Evolutionary conservation across 2,797 vertebrate species (phyloP).

Genomic region (Lateolabrax maculatus): DNA sequence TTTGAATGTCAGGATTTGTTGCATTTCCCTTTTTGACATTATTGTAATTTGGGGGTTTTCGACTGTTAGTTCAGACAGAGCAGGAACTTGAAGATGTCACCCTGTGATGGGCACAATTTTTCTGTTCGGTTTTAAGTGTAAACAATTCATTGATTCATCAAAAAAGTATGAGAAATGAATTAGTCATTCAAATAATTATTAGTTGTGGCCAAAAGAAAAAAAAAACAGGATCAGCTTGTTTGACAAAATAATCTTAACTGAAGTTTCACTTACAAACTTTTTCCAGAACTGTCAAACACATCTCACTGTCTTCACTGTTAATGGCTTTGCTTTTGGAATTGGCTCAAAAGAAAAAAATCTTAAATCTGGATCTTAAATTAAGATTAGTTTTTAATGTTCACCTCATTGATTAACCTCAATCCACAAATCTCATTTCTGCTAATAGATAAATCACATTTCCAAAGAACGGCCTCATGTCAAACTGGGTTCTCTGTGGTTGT

Average conservation of each 20-base stretch:
- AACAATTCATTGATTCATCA: background rate
- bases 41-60: background rate
- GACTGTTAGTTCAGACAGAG: background rate
- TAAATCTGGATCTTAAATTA: background rate
- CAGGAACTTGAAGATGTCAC: background rate
- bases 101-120: background rate
- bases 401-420: conserved; percentile 18
- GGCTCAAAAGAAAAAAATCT: background rate
- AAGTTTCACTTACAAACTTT: background rate
- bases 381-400: no score
- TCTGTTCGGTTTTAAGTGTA: background rate
- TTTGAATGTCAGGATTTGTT: background rate
- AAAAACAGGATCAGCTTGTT: background rate
- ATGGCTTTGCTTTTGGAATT: background rate
- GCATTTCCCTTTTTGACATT: background rate
- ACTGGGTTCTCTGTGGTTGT: conserved; percentile 22
- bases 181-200: background rate
- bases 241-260: background rate
- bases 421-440: conserved; percentile 39
- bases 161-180: background rate
- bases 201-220: background rate
- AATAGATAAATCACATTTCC: conserved; percentile 23
- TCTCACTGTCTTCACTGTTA: background rate
- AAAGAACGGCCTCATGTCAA: conserved; percentile 4
- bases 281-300: background rate